These are phyloP conservation scores for Conus canariensis DNA, from an alignment of 2,888 invertebrate species.

Conservation along the genomic window DNA sequence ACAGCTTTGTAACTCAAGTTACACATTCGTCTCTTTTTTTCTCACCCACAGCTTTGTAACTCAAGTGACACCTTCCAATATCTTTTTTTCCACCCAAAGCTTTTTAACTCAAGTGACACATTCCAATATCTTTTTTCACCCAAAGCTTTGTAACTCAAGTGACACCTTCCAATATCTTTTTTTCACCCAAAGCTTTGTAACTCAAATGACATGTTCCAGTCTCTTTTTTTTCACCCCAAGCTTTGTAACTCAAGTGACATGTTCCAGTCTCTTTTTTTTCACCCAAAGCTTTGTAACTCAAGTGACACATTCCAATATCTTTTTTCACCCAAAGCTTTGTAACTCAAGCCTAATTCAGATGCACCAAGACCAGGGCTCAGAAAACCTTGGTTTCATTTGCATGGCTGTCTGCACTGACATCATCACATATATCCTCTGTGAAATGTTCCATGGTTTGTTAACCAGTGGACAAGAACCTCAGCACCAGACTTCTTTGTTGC, in stretches of 20 bases:
- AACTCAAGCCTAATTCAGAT: no score
- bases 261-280: neutral
- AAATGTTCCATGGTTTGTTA: no score
- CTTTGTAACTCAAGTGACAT: neutral
- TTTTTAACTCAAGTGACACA: slow-evolving; percentile 2
- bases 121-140: neutral
- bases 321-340: neutral
- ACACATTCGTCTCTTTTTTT: slow-evolving; percentile 19
- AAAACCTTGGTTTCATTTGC: no score
- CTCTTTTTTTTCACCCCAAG: neutral
- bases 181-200: neutral
- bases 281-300: no score
- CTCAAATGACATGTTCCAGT: slow-evolving; percentile 11
- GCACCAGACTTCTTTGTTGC: no score
- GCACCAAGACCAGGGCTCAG: no score
- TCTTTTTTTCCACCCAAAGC: neutral
- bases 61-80: slow-evolving; percentile 19
- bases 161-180: slow-evolving; percentile 30
- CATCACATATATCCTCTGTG: no score
- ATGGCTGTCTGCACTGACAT: no score
- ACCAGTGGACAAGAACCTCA: no score
- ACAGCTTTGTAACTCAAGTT: neutral
- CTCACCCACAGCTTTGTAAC: neutral
- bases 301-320: slow-evolving; percentile 31
- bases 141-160: neutral